Evolutionary conservation across 1,140 invertebrate species (phyloP).

Genomic region (Probaryconus sp.): DNA sequence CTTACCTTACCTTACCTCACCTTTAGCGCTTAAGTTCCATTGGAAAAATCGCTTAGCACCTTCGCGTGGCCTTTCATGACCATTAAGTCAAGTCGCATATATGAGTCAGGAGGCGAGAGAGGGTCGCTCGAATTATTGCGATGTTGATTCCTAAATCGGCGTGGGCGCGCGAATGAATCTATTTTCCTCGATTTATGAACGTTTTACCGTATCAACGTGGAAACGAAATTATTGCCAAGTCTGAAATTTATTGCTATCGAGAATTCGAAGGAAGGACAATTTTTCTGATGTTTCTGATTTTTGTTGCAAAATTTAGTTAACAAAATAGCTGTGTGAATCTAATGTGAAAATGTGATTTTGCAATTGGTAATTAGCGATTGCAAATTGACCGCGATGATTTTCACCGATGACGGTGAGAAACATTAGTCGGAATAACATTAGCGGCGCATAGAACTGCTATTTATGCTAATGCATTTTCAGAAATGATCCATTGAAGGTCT

Average conservation of each 20-base stretch:
- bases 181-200: no score
- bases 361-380: conserved; percentile 37
- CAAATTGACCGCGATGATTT: conserved; percentile 33
- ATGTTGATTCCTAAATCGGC: no score
- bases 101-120: background rate
- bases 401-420: conserved; percentile 30
- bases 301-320: no score
- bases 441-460: conserved; percentile 13
- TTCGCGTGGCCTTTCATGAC: conserved; percentile 10
- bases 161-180: no score
- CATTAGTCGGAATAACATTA: conserved; percentile 9
- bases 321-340: no score
- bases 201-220: no score
- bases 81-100: conserved; percentile 24
- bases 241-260: no score
- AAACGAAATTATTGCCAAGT: no score
- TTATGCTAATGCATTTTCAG: conserved; percentile 42
- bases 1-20: conserved; percentile 17
- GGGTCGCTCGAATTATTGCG: no score
- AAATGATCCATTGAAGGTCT: conserved; percentile 29
- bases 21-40: no score
- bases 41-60: conserved; percentile 32
- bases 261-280: no score
- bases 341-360: conserved; percentile 19
- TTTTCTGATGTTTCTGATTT: no score